phyloP scores from a whole-genome alignment of 1,140 invertebrate genomes.

The Penaeus vannamei region DNA sequence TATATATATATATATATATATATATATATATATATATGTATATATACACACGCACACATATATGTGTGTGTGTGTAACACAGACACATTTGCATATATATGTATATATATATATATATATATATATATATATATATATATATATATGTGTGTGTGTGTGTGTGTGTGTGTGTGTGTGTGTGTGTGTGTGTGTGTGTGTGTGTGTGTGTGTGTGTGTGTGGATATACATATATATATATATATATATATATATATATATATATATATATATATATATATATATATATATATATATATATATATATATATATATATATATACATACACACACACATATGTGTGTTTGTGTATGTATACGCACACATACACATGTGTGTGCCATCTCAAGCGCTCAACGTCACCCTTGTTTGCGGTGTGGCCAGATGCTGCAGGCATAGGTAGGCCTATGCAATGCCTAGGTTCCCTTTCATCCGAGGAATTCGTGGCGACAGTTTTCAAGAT shows the following conservation, averaged over 20 bases:
- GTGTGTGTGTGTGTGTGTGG: not conserved
- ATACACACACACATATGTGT: not conserved
- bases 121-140: not conserved
- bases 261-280: not conserved
- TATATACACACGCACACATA: too few species aligned
- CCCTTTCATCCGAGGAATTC: too few species aligned
- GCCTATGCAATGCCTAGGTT: too few species aligned
- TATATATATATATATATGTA: too few species aligned
- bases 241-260: not conserved
- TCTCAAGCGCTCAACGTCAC: not conserved
- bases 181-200: not conserved
- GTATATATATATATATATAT: not conserved
- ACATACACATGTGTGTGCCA: not conserved
- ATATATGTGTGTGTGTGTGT: not conserved
- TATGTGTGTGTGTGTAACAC: too few species aligned
- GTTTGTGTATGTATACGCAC: not conserved
- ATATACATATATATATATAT: not conserved
- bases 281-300: conserved; percentile 4
- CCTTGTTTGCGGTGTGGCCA: too few species aligned
- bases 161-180: not conserved
- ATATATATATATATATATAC: not conserved
- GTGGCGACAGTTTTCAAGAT: too few species aligned
- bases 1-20: too few species aligned
- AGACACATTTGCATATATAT: not conserved
- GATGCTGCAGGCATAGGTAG: too few species aligned